These are phyloP conservation scores for Coptodon rendalli DNA, from an alignment of 2,113 vertebrate genomes.

Conservation along the genomic window DNA sequence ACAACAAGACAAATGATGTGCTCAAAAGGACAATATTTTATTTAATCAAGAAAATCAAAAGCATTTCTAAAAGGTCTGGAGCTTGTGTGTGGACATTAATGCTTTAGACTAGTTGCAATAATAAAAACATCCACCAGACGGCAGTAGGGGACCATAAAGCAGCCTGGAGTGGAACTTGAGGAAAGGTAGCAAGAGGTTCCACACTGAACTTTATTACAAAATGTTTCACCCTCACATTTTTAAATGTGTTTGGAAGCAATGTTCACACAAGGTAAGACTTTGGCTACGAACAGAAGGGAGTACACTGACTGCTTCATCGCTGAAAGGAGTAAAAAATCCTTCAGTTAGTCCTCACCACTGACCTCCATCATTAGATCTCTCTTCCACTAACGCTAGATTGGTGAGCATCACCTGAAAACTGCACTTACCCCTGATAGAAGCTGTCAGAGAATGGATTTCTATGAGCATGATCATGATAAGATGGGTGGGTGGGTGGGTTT, in stretches of 20 bases:
- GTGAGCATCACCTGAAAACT: background rate
- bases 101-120: background rate
- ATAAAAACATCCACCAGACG: background rate
- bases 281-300: background rate
- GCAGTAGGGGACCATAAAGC: background rate
- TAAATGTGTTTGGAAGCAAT: background rate
- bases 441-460: background rate
- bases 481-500: background rate
- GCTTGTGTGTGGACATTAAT: background rate
- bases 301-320: background rate
- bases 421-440: background rate
- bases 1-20: background rate
- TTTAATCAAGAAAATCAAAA: background rate
- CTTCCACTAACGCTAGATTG: background rate
- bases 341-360: background rate
- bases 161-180: background rate
- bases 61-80: background rate
- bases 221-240: rapidly evolving
- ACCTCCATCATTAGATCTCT: background rate
- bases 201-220: background rate
- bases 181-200: background rate
- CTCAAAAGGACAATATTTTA: background rate
- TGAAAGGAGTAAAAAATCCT: background rate
- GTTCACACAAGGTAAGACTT: background rate
- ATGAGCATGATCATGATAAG: background rate